Evolutionary conservation across 2,888 invertebrate genomes (phyloP).

Genomic region (Dusona sp.): DNA sequence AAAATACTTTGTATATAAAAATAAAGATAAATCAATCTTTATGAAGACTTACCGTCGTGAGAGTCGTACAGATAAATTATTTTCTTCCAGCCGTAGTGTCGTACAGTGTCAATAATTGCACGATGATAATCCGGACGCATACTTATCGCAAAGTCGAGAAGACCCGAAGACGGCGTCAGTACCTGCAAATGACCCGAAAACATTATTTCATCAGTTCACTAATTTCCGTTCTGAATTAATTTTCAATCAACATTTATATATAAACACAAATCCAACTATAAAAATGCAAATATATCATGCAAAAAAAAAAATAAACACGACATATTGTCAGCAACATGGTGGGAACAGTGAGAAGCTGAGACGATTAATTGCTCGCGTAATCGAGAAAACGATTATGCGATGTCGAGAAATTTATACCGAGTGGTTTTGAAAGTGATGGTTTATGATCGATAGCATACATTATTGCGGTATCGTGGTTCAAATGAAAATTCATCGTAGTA

Average conservation of each 20-base stretch:
- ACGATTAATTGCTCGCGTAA: constrained; percentile 39
- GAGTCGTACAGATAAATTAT: constrained; percentile 96
- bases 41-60: constrained; percentile 91
- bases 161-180: constrained; percentile 94
- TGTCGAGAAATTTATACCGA: constrained; percentile 43
- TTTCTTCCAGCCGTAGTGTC: constrained; percentile 95
- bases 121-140: constrained; percentile 98
- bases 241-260: background rate
- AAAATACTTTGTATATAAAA: constrained; percentile 18
- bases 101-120: constrained; percentile 97
- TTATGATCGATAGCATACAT: constrained; percentile 53
- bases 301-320: background rate
- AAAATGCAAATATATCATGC: background rate
- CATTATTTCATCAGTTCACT: background rate
- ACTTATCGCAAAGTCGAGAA: constrained; percentile 95
- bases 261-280: background rate
- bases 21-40: constrained; percentile 2
- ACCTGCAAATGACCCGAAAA: constrained; percentile 86
- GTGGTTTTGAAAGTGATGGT: constrained; percentile 35
- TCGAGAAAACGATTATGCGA: constrained; percentile 33
- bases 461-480: constrained; percentile 53
- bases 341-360: background rate
- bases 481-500: constrained; percentile 53
- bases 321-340: background rate
- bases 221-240: background rate